Conservation (phyloP, 2,888 invertebrate species). For the Drosophila robusta region DNA sequence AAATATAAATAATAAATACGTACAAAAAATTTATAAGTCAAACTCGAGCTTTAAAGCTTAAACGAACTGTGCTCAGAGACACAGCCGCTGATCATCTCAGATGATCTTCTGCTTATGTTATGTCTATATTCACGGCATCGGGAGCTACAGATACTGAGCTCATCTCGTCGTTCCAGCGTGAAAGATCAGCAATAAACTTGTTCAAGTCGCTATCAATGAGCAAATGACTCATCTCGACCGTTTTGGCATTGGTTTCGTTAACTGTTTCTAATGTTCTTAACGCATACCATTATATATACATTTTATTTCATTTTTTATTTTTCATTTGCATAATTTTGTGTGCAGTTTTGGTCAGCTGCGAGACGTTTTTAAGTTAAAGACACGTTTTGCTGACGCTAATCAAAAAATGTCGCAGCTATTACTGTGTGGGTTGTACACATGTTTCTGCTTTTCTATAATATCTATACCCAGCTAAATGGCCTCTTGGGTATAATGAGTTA, state of each 20-base stretch:
- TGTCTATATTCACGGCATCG: conserved; percentile 60
- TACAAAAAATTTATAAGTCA: conserved; percentile 34
- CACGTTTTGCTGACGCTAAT: conserved; percentile 51
- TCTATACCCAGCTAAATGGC: conserved; percentile 10
- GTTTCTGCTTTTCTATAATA: not conserved
- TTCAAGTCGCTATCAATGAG: conserved; percentile 23
- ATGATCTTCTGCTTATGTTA: conserved; percentile 25
- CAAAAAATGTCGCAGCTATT: conserved; percentile 24
- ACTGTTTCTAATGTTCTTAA: conserved; percentile 38
- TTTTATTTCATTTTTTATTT: conserved; percentile 20
- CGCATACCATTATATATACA: conserved; percentile 11
- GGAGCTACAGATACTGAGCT: conserved; percentile 54
- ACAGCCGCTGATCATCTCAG: not conserved
- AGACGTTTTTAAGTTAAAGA: conserved; percentile 17
- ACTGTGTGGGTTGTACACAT: conserved; percentile 24
- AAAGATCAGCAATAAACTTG: conserved; percentile 49
- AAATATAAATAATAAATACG: conserved; percentile 22
- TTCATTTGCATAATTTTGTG: conserved; percentile 52
- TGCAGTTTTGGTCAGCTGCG: conserved; percentile 39
- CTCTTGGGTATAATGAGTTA: not conserved
- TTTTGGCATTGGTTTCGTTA: conserved; percentile 45
- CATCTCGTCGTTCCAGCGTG: conserved; percentile 49
- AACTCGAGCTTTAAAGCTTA: conserved; percentile 8
- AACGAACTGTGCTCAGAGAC: conserved; percentile 1
- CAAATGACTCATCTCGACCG: conserved; percentile 39